phyloP scores from a whole-genome alignment of 2,113 vertebrate species.

The Cyanistes caeruleus region DNA sequence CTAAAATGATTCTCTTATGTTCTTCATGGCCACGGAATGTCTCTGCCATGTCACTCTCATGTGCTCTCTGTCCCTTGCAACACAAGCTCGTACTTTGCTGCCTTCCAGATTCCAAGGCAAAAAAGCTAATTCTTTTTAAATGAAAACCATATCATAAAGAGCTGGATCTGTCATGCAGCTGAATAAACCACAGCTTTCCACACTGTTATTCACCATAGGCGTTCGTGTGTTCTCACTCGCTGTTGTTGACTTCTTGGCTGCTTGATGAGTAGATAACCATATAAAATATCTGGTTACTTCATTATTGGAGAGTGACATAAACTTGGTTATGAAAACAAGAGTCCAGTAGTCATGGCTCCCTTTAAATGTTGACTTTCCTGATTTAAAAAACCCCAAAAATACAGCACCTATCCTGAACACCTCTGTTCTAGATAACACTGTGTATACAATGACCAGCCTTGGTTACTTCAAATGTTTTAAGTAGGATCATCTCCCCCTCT shows the following conservation, averaged over 20 bases:
- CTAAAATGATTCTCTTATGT: background rate
- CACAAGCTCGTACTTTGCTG: background rate
- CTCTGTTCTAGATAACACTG: background rate
- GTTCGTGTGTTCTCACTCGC: conserved; percentile 28
- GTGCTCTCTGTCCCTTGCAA: background rate
- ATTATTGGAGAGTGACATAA: conserved; percentile 11
- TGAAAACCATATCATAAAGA: conserved; percentile 63
- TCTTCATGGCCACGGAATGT: background rate
- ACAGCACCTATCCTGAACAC: background rate
- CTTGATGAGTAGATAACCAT: conserved; percentile 35
- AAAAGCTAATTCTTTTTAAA: conserved; percentile 61
- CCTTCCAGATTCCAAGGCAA: conserved; percentile 43
- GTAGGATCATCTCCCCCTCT: background rate
- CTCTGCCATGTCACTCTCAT: background rate
- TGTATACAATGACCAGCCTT: background rate
- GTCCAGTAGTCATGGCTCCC: conserved; percentile 9
- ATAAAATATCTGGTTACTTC: conserved; percentile 36
- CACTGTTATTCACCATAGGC: conserved; percentile 46
- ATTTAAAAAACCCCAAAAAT: background rate
- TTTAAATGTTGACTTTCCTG: background rate
- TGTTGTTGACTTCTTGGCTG: conserved; percentile 30
- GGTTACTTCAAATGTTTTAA: background rate
- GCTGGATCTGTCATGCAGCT: conserved; percentile 68
- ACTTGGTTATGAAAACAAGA: conserved; percentile 35
- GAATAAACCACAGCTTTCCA: conserved; percentile 66